Base-by-base conservation (phyloP, 2,113 vertebrate genomes). In the Dasypus novemcinctus region DNA sequence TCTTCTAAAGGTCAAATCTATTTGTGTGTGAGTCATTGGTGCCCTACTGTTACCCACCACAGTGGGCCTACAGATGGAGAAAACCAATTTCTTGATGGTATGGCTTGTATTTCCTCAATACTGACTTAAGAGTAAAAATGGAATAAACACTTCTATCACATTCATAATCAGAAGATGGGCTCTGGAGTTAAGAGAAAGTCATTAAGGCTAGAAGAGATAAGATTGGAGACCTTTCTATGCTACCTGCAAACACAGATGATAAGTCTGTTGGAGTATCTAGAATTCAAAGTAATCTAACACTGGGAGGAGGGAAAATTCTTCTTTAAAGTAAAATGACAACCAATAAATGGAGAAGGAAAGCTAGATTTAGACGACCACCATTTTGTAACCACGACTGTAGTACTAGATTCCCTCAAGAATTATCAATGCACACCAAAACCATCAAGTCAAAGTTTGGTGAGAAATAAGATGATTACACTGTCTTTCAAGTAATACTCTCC, bases 1-100 rank as follows among this genome's bases (percentile, higher is more conserved):
- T 11, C 29, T 92, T 63, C 71, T 17, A 15, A 29, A 63, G 0
- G n/a, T 52, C 69, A 29, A 2, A 27, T 59, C 1, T n/a, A n/a
- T 63, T 5, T 69, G 57, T 57, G 18, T 7, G 2, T 7, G 2
- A 31, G 36, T 15, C 11, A 46, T 49, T 21, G 4, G n/a, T 27
- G 14, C 11, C 54, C 11, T 27, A 66, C n/a, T 1, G 0, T 17
- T 12, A 17, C 4, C 1, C 12, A 5, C 18, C 57, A 25, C 2
- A 4, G 0, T n/a, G 61, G 2, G 31, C 12, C 61, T 38, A 31
- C 4, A 8, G 6, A 33, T 29, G 49, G n/a, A 75, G 66, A 90
- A 38, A 75, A 66, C 33, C 38, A 46, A 63, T 57, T 76, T 64
- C 38, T 71, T 63, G 36, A 72, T 49, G 20, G 21, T 21, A 61